Percentiles rank a stretch among this genome's conserved stretches.
phyloP scores from a whole-genome alignment of 2,888 invertebrate genomes.

The Alsophila aescularia region DNA sequence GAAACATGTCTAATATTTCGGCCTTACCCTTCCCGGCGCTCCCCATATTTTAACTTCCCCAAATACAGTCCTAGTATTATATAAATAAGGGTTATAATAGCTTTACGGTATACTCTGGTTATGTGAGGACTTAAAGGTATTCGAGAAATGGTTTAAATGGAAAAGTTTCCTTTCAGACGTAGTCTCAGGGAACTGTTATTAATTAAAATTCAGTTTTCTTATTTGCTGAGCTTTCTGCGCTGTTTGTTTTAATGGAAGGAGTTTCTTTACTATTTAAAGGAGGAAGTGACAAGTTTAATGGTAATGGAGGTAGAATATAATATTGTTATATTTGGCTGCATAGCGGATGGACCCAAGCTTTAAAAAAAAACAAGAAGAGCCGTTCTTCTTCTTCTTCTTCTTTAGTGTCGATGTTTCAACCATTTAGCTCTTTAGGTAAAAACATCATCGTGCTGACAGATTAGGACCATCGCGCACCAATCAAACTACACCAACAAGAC shows the following conservation, averaged over 20 bases:
- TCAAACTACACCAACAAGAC: too few relatives aligned
- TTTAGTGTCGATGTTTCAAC: too few relatives aligned
- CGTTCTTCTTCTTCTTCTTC: too few relatives aligned
- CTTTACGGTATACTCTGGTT: constrained; percentile 13
- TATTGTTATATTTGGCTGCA: too few relatives aligned
- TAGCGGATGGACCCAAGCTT: too few relatives aligned
- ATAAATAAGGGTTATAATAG: constrained; percentile 30
- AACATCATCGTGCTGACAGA: too few relatives aligned
- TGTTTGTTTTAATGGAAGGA: constrained; percentile 27
- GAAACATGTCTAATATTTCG: constrained; percentile 74
- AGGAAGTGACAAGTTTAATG: not conserved
- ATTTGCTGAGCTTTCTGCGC: constrained; percentile 32
- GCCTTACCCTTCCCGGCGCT: constrained; percentile 48
- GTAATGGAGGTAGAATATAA: too few relatives aligned
- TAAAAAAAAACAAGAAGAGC: too few relatives aligned
- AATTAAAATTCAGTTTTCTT: constrained; percentile 55
- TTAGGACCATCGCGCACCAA: too few relatives aligned
- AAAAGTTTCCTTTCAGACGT: constrained; percentile 54
- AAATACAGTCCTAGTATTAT: constrained; percentile 22
- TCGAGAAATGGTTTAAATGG: constrained; percentile 59
- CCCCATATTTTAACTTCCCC: constrained; percentile 27
- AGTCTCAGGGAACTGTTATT: constrained; percentile 56
- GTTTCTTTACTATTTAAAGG: not conserved
- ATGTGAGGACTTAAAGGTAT: constrained; percentile 48
- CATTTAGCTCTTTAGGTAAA: too few relatives aligned